Conservation (phyloP, 1,140 invertebrate genomes). For the Drosophila mojavensis region DNA sequence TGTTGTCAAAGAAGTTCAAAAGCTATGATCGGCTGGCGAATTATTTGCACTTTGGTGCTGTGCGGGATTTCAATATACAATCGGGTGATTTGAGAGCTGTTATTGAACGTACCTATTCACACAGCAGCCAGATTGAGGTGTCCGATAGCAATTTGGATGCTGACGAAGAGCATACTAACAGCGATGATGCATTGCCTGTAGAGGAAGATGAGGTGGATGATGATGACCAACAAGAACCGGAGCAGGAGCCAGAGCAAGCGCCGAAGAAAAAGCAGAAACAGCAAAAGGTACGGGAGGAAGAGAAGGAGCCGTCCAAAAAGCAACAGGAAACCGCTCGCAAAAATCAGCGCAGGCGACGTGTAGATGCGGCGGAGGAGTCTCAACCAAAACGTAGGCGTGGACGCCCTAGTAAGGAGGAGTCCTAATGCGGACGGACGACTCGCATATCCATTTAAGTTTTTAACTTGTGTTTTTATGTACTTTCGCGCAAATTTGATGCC, state of each 20-base stretch:
- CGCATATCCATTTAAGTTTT: slow-evolving; percentile 76
- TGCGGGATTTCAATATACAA: slow-evolving; percentile 86
- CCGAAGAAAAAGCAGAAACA: neutral
- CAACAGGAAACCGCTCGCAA: slow-evolving; percentile 33
- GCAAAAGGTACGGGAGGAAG: neutral
- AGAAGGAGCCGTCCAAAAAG: slow-evolving; percentile 19
- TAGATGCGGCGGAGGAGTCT: slow-evolving; percentile 38
- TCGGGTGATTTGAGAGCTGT: slow-evolving; percentile 84
- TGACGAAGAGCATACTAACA: neutral
- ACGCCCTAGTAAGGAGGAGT: slow-evolving; percentile 31
- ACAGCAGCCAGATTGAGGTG: slow-evolving; percentile 62
- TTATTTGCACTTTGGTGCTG: slow-evolving; percentile 85
- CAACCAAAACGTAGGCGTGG: slow-evolving; percentile 52
- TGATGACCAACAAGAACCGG: slow-evolving; percentile 11
- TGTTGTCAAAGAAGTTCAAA: slow-evolving; percentile 86
- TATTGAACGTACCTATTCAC: slow-evolving; percentile 82
- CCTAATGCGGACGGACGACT: slow-evolving; percentile 21
- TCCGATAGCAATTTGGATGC: slow-evolving; percentile 45
- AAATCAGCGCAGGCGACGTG: slow-evolving; percentile 36
- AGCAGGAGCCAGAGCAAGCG: slow-evolving; percentile 8
- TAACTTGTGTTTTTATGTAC: slow-evolving; percentile 79
- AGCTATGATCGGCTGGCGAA: slow-evolving; percentile 85
- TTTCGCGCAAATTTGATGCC: slow-evolving; percentile 72
- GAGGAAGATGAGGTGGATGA: slow-evolving; percentile 30
- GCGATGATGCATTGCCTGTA: neutral